Percentiles rank a stretch among this genome's conserved stretches.
These are phyloP conservation scores for Camponotus vicinus DNA, from an alignment of 1,140 invertebrate species.

Conservation along the genomic window DNA sequence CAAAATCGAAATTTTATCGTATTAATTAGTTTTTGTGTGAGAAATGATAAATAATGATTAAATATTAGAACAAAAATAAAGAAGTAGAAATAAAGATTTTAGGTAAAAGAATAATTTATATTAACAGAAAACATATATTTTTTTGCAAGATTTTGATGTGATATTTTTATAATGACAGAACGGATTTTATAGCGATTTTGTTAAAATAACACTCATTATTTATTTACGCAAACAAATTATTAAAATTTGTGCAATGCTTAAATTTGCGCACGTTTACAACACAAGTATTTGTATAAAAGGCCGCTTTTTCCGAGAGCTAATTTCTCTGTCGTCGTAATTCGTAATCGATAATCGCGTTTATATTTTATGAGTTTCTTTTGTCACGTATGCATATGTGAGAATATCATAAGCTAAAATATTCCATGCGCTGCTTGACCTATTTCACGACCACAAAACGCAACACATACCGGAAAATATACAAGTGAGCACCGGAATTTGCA, in stretches of 20 bases:
- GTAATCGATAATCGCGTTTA: constrained; percentile 37
- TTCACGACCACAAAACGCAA: constrained; percentile 77
- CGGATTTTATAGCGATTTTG: neutral
- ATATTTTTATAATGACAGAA: neutral
- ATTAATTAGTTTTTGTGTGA: neutral
- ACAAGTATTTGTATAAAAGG: neutral
- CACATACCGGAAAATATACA: constrained; percentile 21
- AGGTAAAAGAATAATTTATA: neutral
- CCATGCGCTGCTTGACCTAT: constrained; percentile 81
- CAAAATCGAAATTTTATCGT: neutral
- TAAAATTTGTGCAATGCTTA: neutral
- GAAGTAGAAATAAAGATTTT: neutral
- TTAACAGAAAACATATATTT: neutral
- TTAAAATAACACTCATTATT: neutral
- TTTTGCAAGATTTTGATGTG: neutral
- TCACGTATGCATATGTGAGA: constrained; percentile 54
- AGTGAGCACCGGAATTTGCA: constrained; percentile 19
- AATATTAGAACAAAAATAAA: neutral
- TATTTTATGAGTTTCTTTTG: constrained; percentile 56
- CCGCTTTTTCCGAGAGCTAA: constrained; percentile 1
- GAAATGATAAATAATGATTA: neutral
- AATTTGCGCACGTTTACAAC: neutral
- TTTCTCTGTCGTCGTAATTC: constrained; percentile 15
- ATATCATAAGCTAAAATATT: constrained; percentile 65
- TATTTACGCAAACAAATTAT: neutral